These are phyloP conservation scores for Recurvirostra avosetta DNA, from an alignment of 2,113 vertebrate genomes.

Conservation along the genomic window DNA sequence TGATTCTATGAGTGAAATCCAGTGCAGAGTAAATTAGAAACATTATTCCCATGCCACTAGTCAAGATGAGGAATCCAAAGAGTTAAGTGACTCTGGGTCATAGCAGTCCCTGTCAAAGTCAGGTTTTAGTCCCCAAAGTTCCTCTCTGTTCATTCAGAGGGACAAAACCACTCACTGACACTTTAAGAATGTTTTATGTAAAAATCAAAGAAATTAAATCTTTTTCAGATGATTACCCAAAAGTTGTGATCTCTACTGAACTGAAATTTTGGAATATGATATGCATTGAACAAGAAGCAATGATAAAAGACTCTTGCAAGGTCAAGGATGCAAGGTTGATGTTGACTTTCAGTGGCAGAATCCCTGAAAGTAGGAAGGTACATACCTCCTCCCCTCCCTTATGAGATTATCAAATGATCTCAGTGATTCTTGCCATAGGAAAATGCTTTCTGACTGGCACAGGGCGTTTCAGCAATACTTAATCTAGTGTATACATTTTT, in stretches of 20 bases:
- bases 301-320: neutral
- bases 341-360: neutral
- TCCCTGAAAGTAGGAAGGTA: neutral
- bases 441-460: neutral
- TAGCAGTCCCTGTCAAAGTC: neutral
- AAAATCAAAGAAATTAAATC: neutral
- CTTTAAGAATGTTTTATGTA: neutral
- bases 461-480: neutral
- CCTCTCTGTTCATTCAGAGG: neutral
- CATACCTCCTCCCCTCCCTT: neutral
- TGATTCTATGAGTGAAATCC: neutral
- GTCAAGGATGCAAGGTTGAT: neutral
- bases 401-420: neutral
- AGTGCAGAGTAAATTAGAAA: neutral
- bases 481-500: neutral
- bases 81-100: neutral
- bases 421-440: neutral
- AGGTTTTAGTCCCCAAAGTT: neutral
- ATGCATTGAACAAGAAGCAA: neutral
- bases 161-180: neutral
- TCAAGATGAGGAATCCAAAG: neutral
- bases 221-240: neutral
- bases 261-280: neutral
- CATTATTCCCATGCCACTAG: neutral
- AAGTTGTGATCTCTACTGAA: neutral